Evolutionary conservation across 2,113 vertebrate species (phyloP), one percentile per base, ranked within the genome.

Genomic region (Psettodes erumei): DNA sequence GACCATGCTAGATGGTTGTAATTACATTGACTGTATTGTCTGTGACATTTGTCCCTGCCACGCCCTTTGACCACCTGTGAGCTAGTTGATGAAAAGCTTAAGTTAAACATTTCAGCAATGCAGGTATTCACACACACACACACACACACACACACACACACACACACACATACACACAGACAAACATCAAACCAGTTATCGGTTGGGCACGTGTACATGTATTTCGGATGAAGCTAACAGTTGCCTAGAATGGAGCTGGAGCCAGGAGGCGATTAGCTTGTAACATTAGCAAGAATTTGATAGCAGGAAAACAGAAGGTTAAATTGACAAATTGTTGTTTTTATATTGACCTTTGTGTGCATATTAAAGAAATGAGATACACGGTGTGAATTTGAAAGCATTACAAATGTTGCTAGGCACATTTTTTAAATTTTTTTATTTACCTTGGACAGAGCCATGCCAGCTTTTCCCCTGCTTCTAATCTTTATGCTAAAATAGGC

Each of bases 11-110:
- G 61, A 86, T 81, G 72, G 50, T 28, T 55, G 70, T 89, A 87
- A 91, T 92, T 82, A 89, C 65, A 59, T 58, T 10, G 28, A 30
- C 15, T n/a, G 35, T 67, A 82, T 47, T 48, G 82, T 76, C 80
- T 64, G 67, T 82, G 86, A 86, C 72, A 84, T 85, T 83, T 89
- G 87, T 89, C 73, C 27, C 30, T 0, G 42, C 71, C 86, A 79
- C 82, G 21, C 88, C 86, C 77, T 71, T 68, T 75, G 47, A 81
- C 71, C 77, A 87, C 70, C 83, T 85, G 75, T 48, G 73, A 83
- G 64, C 47, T 50, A 19, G 66, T 48, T 84, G 86, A 89, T 87
- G 88, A 91, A 89, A 83, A 88, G 75, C 63, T 88, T 77, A 61
- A 78, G 88, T 6, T 10, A 13, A 61, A 80, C 65, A 82, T 89